phyloP scores from a whole-genome alignment of 1,140 invertebrate genomes.

The Patella vulgata region DNA sequence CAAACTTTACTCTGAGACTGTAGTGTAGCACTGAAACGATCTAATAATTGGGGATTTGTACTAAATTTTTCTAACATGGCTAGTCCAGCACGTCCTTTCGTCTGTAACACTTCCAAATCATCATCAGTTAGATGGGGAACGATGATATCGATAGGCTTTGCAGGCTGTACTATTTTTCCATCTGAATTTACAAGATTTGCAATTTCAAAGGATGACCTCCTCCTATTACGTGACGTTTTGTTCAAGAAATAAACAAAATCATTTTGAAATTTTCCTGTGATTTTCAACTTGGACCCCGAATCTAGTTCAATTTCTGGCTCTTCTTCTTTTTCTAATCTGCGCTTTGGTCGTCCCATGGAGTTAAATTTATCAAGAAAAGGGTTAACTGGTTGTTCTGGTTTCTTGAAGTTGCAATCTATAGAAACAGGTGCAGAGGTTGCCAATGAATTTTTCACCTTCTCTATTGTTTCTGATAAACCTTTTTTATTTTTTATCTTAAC shows the following conservation, averaged over 20 bases:
- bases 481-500: conserved; percentile 20
- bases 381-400: no score
- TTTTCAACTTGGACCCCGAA: conserved; percentile 57
- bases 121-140: conserved; percentile 60
- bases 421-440: no score
- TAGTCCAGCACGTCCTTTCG: conserved; percentile 13
- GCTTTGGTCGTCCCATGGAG: conserved; percentile 23
- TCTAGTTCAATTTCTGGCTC: conserved; percentile 43
- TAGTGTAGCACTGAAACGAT: conserved; percentile 4
- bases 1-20: conserved; percentile 12
- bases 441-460: no score
- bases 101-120: conserved; percentile 53
- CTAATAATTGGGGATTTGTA: not conserved
- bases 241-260: conserved; percentile 61
- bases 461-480: no score
- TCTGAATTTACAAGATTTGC: conserved; percentile 12
- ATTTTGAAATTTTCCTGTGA: conserved; percentile 59
- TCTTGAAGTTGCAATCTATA: no score
- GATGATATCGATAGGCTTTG: conserved; percentile 56
- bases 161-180: conserved; percentile 41
- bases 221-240: conserved; percentile 48
- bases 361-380: conserved; percentile 9
- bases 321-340: conserved; percentile 35
- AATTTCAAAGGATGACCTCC: conserved; percentile 38
- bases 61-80: not conserved